Percentiles rank a stretch among this genome's conserved stretches.
These are phyloP conservation scores for Meandrusa payeni DNA, from an alignment of 2,888 invertebrate genomes.

Conservation along the genomic window DNA sequence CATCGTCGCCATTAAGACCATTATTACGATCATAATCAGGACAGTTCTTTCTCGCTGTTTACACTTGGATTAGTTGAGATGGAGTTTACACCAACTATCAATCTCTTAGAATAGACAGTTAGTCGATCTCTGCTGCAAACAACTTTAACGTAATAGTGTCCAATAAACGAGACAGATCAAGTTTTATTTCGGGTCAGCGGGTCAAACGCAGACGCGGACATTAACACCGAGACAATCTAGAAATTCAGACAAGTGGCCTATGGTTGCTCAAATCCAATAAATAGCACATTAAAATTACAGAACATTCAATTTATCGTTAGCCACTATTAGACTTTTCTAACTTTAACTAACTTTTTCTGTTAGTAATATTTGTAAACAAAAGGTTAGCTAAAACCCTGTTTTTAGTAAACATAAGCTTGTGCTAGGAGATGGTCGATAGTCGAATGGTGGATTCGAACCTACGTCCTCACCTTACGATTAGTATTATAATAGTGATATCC, in stretches of 20 bases:
- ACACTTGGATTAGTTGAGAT: too few relatives aligned
- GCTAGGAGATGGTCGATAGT: too few relatives aligned
- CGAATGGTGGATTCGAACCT: too few relatives aligned
- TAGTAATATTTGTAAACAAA: too few relatives aligned
- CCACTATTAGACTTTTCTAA: background rate
- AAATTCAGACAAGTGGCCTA: slow-evolving; percentile 20
- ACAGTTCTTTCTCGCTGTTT: too few relatives aligned
- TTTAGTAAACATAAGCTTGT: too few relatives aligned
- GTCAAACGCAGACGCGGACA: slow-evolving; percentile 19
- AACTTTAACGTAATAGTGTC: slow-evolving; percentile 20
- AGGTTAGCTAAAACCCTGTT: too few relatives aligned
- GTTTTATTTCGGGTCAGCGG: slow-evolving; percentile 23
- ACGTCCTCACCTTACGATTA: too few relatives aligned
- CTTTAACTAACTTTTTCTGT: too few relatives aligned
- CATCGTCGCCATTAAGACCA: too few relatives aligned
- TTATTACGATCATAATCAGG: too few relatives aligned
- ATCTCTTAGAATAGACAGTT: slow-evolving; percentile 12
- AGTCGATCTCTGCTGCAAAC: slow-evolving; percentile 11
- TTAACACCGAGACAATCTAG: slow-evolving; percentile 19
- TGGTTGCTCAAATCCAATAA: slow-evolving; percentile 8
- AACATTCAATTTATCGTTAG: background rate
- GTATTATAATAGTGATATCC: too few relatives aligned
- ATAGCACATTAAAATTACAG: slow-evolving; percentile 9
- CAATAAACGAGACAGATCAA: slow-evolving; percentile 19
- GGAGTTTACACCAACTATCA: slow-evolving; percentile 9